Evolutionary conservation across 37 sponge, comb jelly and placozoan species (phyloP).

Genomic region (Crambe crambe): DNA sequence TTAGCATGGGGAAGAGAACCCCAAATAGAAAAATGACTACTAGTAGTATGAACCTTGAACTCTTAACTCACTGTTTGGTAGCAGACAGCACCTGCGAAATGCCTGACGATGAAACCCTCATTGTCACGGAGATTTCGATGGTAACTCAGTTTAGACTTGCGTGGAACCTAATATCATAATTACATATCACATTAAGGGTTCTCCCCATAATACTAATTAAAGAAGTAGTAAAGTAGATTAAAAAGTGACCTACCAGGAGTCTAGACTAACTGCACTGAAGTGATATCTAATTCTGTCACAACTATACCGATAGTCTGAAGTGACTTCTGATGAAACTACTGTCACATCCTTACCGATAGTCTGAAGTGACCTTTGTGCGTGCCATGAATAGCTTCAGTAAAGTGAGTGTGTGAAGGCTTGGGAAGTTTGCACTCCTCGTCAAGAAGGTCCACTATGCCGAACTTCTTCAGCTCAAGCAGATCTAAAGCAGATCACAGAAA

Average conservation of each 20-base stretch:
- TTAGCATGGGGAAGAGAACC: not conserved
- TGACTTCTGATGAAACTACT: not conserved
- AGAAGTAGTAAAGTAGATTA: not conserved
- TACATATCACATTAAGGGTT: not conserved
- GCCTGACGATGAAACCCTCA: slow-evolving; percentile 92
- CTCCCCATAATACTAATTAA: not conserved
- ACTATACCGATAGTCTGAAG: slow-evolving; percentile 56
- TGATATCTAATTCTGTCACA: not conserved
- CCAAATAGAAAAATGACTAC: too few species aligned
- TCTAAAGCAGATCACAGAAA: slow-evolving; percentile 29
- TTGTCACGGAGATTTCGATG: slow-evolving; percentile 80
- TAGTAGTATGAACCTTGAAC: too few species aligned
- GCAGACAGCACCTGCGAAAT: slow-evolving; percentile 99
- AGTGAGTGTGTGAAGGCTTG: slow-evolving; percentile 73
- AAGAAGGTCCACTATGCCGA: slow-evolving; percentile 84
- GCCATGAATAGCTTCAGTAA: slow-evolving; percentile 72
- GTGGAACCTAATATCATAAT: slow-evolving; percentile 50
- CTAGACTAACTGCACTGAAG: not conserved
- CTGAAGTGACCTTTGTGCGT: slow-evolving; percentile 87
- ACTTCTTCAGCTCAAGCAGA: slow-evolving; percentile 66
- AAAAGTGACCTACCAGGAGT: too few species aligned
- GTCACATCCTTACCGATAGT: slow-evolving; percentile 59
- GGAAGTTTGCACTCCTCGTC: slow-evolving; percentile 96
- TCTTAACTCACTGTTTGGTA: slow-evolving; percentile 72
- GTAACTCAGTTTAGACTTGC: slow-evolving; percentile 79